Evolutionary conservation across 92 coral and sea anemone species (phyloP), one percentile per base, ranked within the genome.

Genomic region (Bergia puertoricense): DNA sequence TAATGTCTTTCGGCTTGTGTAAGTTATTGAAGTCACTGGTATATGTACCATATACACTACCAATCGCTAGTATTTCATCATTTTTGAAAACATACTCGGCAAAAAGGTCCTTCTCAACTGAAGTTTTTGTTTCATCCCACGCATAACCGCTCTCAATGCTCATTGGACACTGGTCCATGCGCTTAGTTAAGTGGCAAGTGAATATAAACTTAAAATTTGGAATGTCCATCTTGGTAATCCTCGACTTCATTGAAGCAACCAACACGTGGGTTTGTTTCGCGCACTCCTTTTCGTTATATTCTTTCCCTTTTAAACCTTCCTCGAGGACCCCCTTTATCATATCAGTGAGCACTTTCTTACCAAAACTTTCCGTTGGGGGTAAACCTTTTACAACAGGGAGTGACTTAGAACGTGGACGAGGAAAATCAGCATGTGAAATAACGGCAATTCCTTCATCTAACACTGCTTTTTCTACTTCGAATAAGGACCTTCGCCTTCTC

Each of bases 81-180:
- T 91, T 96, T 82, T 95, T 94, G 76, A 85, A 96, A 8, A 91
- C 95, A 66, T 86, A 92, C 86, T 96, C 99, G 8, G 92, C 99
- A 81, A 96, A 95, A 43, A 91, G 82, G 50, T 96, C 98, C 48
- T 92, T 93, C 16, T 93, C 94, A 2, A 91, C 90, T 10, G 91
- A 72, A 2, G 91, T 79, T 81, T 69, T 66, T 10, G 86, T 74
- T 38, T 93, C 93, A 22, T 96, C 95, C 99, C 99, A 96, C 0
- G 98, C 96, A 48, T 92, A 93, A 13, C 99, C 95, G 71, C 99
- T 96, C 76, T 95, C 95, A 42, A 95, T 66, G 76, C 91, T 86
- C 90, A 96, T 71, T 8, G 85, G 84, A 0, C 91, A 77, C 0
- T 92, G 93, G 66, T 87, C 87, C 7, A 83, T 89, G 6, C 90